These are phyloP conservation scores for Taeniopygia guttata DNA, from an alignment of 2,797 vertebrate genomes.

Conservation along the genomic window DNA sequence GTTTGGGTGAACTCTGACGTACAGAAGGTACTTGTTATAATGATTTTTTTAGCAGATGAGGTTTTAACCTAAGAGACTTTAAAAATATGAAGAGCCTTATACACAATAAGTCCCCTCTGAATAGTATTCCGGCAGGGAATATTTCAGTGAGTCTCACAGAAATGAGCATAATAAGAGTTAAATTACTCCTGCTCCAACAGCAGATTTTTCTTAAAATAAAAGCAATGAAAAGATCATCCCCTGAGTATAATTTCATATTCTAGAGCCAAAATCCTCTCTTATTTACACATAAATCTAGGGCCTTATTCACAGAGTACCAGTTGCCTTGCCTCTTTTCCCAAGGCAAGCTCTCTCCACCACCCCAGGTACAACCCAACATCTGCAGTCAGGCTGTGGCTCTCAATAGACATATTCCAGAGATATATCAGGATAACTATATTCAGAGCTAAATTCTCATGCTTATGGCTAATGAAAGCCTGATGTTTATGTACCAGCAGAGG, in stretches of 20 bases:
- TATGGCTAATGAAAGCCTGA: slow-evolving; percentile 9
- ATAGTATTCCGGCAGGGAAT: not conserved
- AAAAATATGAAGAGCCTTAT: not conserved
- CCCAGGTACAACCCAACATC: slow-evolving; percentile 15
- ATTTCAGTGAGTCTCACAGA: not conserved
- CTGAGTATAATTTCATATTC: not conserved
- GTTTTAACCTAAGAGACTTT: not conserved
- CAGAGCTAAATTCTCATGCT: not conserved
- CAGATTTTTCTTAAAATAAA: slow-evolving; percentile 43
- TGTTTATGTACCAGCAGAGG: slow-evolving; percentile 22
- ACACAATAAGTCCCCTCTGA: not conserved
- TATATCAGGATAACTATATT: not conserved
- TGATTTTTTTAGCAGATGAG: not conserved
- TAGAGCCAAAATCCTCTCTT: slow-evolving; percentile 23
- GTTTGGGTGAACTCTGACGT: not conserved
- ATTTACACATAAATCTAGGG: slow-evolving; percentile 41
- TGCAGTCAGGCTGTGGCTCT: slow-evolving; percentile 18
- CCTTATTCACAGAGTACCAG: not conserved
- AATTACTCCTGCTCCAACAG: slow-evolving; percentile 20
- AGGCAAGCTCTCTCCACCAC: not conserved
- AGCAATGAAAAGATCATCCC: slow-evolving; percentile 22
- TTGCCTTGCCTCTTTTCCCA: not conserved
- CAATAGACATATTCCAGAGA: not conserved
- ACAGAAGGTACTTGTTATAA: not conserved
- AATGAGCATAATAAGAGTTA: slow-evolving; percentile 42